A percentile compares a stretch with the other conserved stretches of the same genome.
phyloP scores from a whole-genome alignment of 2,888 invertebrate genomes.

The Argyresthia goedartella region DNA sequence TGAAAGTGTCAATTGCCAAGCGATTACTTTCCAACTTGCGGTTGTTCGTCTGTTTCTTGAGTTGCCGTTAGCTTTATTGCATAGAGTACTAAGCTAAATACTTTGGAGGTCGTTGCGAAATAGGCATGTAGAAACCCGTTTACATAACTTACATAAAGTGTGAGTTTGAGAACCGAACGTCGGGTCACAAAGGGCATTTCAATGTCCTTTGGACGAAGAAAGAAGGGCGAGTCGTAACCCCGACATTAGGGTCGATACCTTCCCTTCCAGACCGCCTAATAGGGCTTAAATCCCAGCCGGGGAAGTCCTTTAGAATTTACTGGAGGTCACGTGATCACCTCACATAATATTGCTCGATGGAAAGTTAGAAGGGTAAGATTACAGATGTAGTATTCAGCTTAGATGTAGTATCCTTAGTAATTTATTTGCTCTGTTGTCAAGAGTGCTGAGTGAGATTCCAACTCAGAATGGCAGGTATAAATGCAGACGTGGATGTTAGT shows the following conservation, averaged over 20 bases:
- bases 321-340: too few relatives aligned
- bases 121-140: background rate
- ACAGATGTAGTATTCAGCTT: too few relatives aligned
- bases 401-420: too few relatives aligned
- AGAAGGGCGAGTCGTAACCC: background rate
- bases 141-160: background rate
- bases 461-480: too few relatives aligned
- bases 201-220: background rate
- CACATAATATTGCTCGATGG: too few relatives aligned
- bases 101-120: background rate
- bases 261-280: too few relatives aligned
- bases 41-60: constrained; percentile 15
- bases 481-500: too few relatives aligned
- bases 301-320: too few relatives aligned
- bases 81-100: background rate
- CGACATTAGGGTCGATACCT: background rate
- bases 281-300: too few relatives aligned
- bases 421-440: too few relatives aligned
- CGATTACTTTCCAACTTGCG: constrained; percentile 54
- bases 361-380: too few relatives aligned
- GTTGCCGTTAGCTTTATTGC: background rate
- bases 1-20: constrained; percentile 57
- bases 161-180: background rate
- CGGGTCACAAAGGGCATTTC: background rate
- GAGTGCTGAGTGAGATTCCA: too few relatives aligned